Percentiles rank a stretch among this genome's conserved stretches.
Evolutionary conservation across 2,888 invertebrate species (phyloP).

Genomic region (Drepana falcataria): DNA sequence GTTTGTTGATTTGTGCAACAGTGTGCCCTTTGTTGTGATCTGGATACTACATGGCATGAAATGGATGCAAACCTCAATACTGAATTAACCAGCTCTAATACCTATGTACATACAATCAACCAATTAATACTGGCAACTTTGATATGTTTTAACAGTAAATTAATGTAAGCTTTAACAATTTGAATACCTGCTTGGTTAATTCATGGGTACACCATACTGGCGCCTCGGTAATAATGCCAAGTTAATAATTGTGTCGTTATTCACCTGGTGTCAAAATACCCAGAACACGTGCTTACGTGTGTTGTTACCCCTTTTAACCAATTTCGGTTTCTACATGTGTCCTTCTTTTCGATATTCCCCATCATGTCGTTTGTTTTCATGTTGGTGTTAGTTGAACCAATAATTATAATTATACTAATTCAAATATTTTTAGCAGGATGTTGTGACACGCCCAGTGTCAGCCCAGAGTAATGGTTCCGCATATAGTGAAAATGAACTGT

Average conservation of each 20-base stretch:
- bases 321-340: not conserved
- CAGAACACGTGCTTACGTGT: not conserved
- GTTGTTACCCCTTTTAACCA: not conserved
- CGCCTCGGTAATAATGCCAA: not conserved
- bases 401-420: constrained; percentile 7
- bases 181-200: constrained; percentile 18
- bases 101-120: constrained; percentile 12
- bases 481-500: constrained; percentile 74
- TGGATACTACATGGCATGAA: constrained; percentile 47
- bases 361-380: not conserved
- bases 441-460: constrained; percentile 68
- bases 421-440: constrained; percentile 46
- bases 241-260: not conserved
- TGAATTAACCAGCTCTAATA: constrained; percentile 28
- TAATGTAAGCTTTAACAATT: constrained; percentile 25
- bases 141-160: constrained; percentile 8
- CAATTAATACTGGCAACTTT: constrained; percentile 19
- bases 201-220: constrained; percentile 4
- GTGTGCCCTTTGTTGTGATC: constrained; percentile 50
- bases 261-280: not conserved
- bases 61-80: constrained; percentile 18
- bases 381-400: not conserved
- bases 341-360: not conserved
- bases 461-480: constrained; percentile 70
- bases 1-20: constrained; percentile 55